Percentiles rank a stretch among this genome's conserved stretches.
phyloP scores from a whole-genome alignment of 2,888 invertebrate genomes.

The Polia nebulosa region DNA sequence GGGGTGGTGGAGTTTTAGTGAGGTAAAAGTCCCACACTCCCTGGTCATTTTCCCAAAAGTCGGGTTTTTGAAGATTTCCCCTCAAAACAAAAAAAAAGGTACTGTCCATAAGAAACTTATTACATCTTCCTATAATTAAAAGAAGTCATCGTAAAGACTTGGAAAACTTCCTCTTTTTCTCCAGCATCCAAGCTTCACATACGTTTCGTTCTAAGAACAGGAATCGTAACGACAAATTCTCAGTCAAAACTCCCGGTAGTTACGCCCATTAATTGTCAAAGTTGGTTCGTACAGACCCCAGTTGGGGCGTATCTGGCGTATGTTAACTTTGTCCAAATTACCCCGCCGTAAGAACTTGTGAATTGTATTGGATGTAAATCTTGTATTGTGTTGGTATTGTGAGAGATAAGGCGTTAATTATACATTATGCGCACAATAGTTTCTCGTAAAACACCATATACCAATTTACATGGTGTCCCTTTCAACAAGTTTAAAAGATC shows the following conservation, averaged over 20 bases:
- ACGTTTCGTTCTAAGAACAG: conserved; percentile 35
- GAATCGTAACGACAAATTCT: conserved; percentile 77
- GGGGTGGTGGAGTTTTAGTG: too few species aligned
- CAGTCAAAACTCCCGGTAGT: conserved; percentile 76
- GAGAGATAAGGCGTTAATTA: neutral
- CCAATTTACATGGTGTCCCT: neutral
- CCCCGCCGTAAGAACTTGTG: conserved; percentile 62
- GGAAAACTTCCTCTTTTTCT: conserved; percentile 15
- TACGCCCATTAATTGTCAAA: conserved; percentile 82
- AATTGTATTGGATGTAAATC: conserved; percentile 63
- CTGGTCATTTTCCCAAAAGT: too few species aligned
- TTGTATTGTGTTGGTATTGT: conserved; percentile 49
- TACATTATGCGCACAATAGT: neutral
- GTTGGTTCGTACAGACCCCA: conserved; percentile 69
- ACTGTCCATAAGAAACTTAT: neutral
- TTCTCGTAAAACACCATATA: neutral
- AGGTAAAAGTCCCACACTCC: too few species aligned
- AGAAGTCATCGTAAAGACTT: conserved; percentile 6
- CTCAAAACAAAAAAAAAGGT: neutral
- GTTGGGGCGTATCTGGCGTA: conserved; percentile 73
- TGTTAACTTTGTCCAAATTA: conserved; percentile 74
- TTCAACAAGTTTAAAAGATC: neutral
- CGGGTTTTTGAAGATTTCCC: too few species aligned
- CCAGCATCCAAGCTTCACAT: conserved; percentile 14
- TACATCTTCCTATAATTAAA: conserved; percentile 2